Evolutionary conservation across 2,113 vertebrate species (phyloP), one percentile per base, ranked within the genome.

Genomic region (Xyrauchen texanus): DNA sequence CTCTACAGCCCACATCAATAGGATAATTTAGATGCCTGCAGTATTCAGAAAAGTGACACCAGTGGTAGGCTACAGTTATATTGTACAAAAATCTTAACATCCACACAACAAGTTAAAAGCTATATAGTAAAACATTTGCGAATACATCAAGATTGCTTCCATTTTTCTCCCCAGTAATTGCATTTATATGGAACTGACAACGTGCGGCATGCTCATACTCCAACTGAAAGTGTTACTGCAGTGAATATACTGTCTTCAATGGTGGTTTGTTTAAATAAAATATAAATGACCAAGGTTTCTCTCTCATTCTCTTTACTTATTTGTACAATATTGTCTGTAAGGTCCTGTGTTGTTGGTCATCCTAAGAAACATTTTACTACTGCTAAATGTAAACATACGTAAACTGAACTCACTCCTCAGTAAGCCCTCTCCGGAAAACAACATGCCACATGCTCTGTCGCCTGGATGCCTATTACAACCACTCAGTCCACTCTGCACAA

Each of bases 381-480:
- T 45, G 68, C 44, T 57, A 45, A 55, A 57, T 53, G 21, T 4
- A 10, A 6, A 58, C 55, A 57, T 46, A 68, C 3, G 5, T 72
- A 9, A 8, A 44, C 46, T 0, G 10, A 66, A 52, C 51, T 21
- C 53, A 44, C 49, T 45, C 44, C 7, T 46, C 4, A 15, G 9
- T 16, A 68, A 61, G 51, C 13, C 55, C 51, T 55, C 13, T 45
- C 67, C 34, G 12, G 61, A 71, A 15, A 58, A 80, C 78, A 80
- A 86, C 89, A 90, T 89, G 86, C 90, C 90, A 88, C 82, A 83
- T 86, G 87, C 77, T 12, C 52, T 86, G 91, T 93, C 90, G 89
- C 91, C 87, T 91, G 89, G 84, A 87, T 88, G 91, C 91, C 81
- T 84, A 87, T 86, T 87, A 85, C 88, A 89, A 84, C 83, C 82